Percentiles rank a stretch among this genome's conserved stretches.
Evolutionary conservation across 2,113 vertebrate species (phyloP).

Genomic region (Kryptolebias marmoratus): DNA sequence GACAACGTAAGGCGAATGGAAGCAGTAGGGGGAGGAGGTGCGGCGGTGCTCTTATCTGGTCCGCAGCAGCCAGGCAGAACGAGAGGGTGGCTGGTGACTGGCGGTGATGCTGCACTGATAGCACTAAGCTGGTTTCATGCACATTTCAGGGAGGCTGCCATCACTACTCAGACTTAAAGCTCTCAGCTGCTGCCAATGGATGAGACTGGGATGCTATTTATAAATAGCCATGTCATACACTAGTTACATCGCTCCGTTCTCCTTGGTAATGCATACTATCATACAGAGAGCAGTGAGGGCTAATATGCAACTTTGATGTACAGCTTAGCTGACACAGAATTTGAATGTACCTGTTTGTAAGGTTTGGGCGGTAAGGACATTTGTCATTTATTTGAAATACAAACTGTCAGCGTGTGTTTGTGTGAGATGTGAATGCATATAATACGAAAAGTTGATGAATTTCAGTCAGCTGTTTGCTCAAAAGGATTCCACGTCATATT

Average conservation of each 20-base stretch:
- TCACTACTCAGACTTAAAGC: constrained; percentile 69
- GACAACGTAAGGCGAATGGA: constrained; percentile 52
- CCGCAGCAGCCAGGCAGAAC: constrained; percentile 72
- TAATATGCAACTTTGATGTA: constrained; percentile 64
- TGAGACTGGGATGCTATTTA: constrained; percentile 65
- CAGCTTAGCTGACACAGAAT: constrained; percentile 65
- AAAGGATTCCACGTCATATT: constrained; percentile 51
- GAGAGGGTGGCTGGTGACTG: constrained; percentile 74
- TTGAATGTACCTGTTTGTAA: constrained; percentile 59
- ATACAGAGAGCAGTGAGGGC: constrained; percentile 29
- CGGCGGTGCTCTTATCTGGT: constrained; percentile 73
- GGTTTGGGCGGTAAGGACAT: constrained; percentile 60
- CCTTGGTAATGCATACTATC: constrained; percentile 45
- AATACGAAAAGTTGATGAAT: constrained; percentile 55
- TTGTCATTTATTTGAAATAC: constrained; percentile 63
- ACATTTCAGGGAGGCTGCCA: constrained; percentile 73
- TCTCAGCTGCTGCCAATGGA: constrained; percentile 57
- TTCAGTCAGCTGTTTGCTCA: constrained; percentile 52
- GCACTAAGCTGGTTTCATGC: constrained; percentile 78
- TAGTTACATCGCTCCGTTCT: constrained; percentile 53
- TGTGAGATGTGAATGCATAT: background rate
- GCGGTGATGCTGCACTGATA: constrained; percentile 74
- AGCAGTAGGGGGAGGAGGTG: constrained; percentile 50
- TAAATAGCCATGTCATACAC: constrained; percentile 69
- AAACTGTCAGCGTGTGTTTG: constrained; percentile 29